Conservation (phyloP, 30 jellyfish, hydroid and myxozoan species). For the Aurelia aurita complex sp. Pacific region DNA sequence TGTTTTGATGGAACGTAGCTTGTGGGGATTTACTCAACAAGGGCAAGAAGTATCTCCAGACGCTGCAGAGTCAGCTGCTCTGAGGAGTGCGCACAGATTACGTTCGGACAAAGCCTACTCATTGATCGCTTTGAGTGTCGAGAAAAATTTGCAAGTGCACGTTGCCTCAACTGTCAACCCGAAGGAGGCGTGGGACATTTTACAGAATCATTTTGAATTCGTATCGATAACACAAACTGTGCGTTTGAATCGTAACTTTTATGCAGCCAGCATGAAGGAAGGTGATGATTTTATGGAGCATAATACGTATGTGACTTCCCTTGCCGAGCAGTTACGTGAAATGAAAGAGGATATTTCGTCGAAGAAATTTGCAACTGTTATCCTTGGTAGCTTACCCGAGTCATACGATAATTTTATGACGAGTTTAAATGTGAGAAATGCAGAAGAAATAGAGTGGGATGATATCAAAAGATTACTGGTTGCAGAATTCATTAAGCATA, state of each 20-base stretch:
- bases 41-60: background rate
- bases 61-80: too few species aligned
- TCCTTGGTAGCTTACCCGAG: too few species aligned
- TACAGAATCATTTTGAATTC: conserved; percentile 48
- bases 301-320: background rate
- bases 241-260: conserved; percentile 50
- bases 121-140: too few species aligned
- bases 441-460: conserved; percentile 38
- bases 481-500: conserved; percentile 50
- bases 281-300: conserved; percentile 54
- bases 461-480: conserved; percentile 56
- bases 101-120: too few species aligned
- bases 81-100: too few species aligned
- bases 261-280: conserved; percentile 60
- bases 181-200: background rate
- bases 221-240: conserved; percentile 43
- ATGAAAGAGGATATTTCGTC: too few species aligned
- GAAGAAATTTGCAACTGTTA: too few species aligned
- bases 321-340: too few species aligned
- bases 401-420: too few species aligned
- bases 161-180: too few species aligned
- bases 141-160: too few species aligned
- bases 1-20: conserved; percentile 48
- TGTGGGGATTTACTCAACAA: background rate
- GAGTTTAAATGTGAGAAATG: background rate